Conservation (phyloP, 2,113 vertebrate species). For the Oostethus manadensis region DNA sequence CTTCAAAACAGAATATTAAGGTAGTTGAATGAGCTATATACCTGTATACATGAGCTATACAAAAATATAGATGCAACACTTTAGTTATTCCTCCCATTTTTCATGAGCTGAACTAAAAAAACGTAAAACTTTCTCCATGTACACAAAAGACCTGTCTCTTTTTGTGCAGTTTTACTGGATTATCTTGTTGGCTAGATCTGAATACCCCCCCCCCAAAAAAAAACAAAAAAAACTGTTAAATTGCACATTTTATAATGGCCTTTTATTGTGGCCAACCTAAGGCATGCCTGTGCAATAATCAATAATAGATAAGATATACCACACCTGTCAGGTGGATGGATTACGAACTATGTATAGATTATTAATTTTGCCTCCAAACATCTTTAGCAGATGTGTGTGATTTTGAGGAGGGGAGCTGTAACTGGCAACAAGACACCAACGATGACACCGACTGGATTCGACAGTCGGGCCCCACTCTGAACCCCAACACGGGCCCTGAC, state of each 20-base stretch:
- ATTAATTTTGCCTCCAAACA: background rate
- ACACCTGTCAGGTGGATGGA: no score
- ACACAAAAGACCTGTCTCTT: background rate
- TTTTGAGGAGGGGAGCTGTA: slow-evolving; percentile 68
- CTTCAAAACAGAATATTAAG: background rate
- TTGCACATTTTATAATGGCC: no score
- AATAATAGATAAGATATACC: no score
- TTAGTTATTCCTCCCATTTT: no score
- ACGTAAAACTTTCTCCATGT: no score
- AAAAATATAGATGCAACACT: no score
- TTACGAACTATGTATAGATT: no score
- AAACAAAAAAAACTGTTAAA: no score
- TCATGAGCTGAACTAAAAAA: no score
- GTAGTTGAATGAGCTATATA: background rate
- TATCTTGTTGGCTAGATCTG: background rate
- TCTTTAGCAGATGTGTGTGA: slow-evolving; percentile 61
- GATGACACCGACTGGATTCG: slow-evolving; percentile 62
- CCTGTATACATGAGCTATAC: background rate
- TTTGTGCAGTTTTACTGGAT: background rate
- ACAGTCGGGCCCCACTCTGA: slow-evolving; percentile 41
- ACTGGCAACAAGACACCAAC: slow-evolving; percentile 56
- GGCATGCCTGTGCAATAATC: no score
- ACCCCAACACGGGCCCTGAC: slow-evolving; percentile 55
- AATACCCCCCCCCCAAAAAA: no score
- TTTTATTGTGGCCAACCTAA: no score